Conservation (phyloP, 2,113 vertebrate genomes). For the Callipepla squamata region DNA sequence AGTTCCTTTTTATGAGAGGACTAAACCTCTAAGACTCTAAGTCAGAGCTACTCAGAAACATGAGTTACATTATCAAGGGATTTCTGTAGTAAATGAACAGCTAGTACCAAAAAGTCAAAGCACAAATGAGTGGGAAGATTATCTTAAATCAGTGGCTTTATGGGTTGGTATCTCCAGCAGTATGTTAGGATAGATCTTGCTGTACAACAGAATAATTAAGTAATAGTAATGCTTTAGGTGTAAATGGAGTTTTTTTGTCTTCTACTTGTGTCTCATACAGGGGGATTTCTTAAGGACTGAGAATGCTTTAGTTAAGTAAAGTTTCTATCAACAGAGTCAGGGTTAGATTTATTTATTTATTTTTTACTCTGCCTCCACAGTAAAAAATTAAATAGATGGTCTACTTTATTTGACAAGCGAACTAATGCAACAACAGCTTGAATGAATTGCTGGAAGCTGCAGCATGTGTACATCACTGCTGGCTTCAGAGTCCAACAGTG, state of each 20-base stretch:
- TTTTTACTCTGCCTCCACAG: neutral
- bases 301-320: neutral
- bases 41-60: neutral
- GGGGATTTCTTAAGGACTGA: neutral
- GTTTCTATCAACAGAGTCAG: neutral
- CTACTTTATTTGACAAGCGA: neutral
- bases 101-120: neutral
- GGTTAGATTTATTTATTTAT: neutral
- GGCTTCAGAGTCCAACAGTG: neutral
- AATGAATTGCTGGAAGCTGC: neutral
- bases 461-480: neutral
- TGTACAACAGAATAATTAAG: neutral
- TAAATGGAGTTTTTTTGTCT: neutral
- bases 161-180: neutral
- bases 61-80: neutral
- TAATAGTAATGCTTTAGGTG: neutral
- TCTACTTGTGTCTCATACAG: neutral
- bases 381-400: neutral
- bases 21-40: neutral
- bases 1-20: neutral
- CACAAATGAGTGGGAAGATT: neutral
- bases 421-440: neutral
- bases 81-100: neutral
- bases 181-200: neutral
- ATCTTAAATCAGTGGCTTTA: neutral